Conservation (phyloP, 1,140 invertebrate genomes). For the Ceratitis capitata region DNA sequence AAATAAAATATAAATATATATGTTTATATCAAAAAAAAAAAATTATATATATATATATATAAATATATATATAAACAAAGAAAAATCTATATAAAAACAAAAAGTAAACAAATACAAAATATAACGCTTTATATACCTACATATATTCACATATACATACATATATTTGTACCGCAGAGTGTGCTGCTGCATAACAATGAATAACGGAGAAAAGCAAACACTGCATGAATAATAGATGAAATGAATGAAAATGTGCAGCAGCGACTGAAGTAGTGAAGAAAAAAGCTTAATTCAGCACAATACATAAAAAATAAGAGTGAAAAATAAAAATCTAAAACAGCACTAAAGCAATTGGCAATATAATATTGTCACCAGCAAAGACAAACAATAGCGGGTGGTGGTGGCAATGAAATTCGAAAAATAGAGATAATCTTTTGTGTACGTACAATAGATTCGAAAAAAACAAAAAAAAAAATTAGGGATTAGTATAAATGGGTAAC, state of each 20-base stretch:
- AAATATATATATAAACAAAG: background rate
- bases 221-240: conserved; percentile 18
- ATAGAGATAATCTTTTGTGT: no score
- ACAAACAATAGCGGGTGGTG: background rate
- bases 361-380: background rate
- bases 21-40: background rate
- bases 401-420: conserved; percentile 1
- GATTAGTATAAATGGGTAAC: no score
- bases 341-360: background rate
- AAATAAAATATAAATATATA: background rate
- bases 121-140: no score
- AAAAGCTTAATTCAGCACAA: background rate
- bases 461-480: no score
- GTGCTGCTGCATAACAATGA: conserved; percentile 14
- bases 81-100: background rate
- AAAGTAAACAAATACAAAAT: background rate
- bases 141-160: no score
- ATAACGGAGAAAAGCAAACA: conserved; percentile 15
- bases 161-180: conserved; percentile 9
- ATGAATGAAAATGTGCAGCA: background rate
- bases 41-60: background rate
- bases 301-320: background rate
- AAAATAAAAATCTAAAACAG: background rate
- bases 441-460: no score
- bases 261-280: background rate